Percentiles rank a stretch among this genome's conserved stretches.
Conservation (phyloP, 1,140 invertebrate genomes). For the Vanessa atalanta region DNA sequence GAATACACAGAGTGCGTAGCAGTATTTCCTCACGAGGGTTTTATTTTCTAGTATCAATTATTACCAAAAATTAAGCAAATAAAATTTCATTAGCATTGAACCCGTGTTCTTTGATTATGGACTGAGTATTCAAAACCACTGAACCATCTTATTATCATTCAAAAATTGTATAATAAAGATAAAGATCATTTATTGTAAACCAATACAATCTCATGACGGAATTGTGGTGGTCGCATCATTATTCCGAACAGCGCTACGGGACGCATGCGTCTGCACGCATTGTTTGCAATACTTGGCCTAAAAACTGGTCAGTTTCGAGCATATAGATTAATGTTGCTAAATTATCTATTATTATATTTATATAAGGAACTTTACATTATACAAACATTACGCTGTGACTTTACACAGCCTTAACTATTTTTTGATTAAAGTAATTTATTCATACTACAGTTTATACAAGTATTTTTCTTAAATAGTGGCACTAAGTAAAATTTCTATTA, state of each 20-base stretch:
- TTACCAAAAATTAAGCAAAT: too few relatives aligned
- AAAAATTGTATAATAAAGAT: slow-evolving; percentile 22
- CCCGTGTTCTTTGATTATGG: too few relatives aligned
- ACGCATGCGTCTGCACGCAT: slow-evolving; percentile 39
- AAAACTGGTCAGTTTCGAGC: slow-evolving; percentile 36
- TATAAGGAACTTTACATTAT: not conserved
- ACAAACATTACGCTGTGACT: not conserved
- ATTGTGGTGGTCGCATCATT: slow-evolving; percentile 32
- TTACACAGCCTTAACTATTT: not conserved
- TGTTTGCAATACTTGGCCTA: slow-evolving; percentile 48
- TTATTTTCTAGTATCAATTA: too few relatives aligned
- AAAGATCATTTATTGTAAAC: slow-evolving; percentile 27
- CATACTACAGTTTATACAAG: too few relatives aligned
- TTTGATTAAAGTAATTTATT: too few relatives aligned
- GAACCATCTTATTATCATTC: slow-evolving; percentile 12
- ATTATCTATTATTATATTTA: slow-evolving; percentile 14
- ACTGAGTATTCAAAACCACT: not conserved
- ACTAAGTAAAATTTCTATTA: too few relatives aligned
- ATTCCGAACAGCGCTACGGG: slow-evolving; percentile 47
- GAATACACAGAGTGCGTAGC: too few relatives aligned
- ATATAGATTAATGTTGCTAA: slow-evolving; percentile 48
- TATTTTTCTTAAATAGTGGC: too few relatives aligned
- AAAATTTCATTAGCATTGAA: too few relatives aligned
- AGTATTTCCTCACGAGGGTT: too few relatives aligned
- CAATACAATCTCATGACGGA: slow-evolving; percentile 14